A percentile compares a stretch with the other conserved stretches of the same genome.
Conservation (phyloP, 2,797 vertebrate species). For the Dromococcyx pavoninus region DNA sequence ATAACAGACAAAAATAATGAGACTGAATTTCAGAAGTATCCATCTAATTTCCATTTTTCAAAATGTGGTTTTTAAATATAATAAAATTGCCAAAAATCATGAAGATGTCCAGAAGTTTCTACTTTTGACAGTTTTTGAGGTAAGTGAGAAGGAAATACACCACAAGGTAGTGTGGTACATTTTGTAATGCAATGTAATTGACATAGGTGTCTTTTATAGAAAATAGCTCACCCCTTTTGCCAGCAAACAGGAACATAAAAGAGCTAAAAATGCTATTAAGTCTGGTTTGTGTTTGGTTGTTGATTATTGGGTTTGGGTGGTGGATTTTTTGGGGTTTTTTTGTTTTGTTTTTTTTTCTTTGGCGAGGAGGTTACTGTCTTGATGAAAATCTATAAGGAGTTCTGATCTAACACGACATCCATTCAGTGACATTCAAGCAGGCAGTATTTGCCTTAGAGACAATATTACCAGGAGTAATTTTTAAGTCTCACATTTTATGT, state of each 20-base stretch:
- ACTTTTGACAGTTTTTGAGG: background rate
- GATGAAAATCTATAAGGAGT: background rate
- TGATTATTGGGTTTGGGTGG: background rate
- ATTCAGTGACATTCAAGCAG: background rate
- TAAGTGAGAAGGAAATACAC: background rate
- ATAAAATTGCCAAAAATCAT: background rate
- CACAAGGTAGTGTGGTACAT: background rate
- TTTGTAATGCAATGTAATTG: background rate
- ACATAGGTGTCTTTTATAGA: background rate
- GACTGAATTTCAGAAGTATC: background rate
- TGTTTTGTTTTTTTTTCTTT: background rate
- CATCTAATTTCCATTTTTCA: background rate
- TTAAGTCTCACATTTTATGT: background rate
- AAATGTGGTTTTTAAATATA: background rate
- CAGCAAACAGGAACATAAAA: background rate
- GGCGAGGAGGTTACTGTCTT: background rate
- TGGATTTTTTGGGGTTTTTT: background rate
- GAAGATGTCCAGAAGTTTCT: background rate
- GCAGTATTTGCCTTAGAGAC: background rate
- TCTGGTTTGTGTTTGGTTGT: background rate
- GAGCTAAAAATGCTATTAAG: background rate
- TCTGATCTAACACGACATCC: background rate
- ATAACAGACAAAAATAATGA: background rate
- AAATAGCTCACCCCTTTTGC: background rate
- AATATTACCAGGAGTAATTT: background rate